phyloP scores from a whole-genome alignment of 2,797 vertebrate species.

The Scolopax bukidnonensis region DNA sequence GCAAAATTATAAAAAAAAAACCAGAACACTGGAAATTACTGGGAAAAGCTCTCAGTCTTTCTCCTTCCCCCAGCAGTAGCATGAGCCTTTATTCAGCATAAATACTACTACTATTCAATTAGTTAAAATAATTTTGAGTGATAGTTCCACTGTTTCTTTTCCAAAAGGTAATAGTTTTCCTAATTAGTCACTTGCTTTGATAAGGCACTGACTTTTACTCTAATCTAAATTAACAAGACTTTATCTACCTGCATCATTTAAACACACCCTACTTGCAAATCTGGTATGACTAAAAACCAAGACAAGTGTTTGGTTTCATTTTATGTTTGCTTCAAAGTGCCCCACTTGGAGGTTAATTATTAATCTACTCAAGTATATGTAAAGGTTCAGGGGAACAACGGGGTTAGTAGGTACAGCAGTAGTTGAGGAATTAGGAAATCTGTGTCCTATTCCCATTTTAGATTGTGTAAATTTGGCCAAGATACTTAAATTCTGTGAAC shows the following conservation, averaged over 20 bases:
- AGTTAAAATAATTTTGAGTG: conserved; percentile 58
- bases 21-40: background rate
- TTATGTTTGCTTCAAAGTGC: conserved; percentile 68
- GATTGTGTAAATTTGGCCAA: background rate
- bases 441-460: background rate
- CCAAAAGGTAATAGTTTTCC: conserved; percentile 68
- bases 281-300: conserved; percentile 73
- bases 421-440: background rate
- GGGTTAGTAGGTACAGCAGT: conserved; percentile 26
- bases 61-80: background rate
- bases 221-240: conserved; percentile 73
- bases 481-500: background rate
- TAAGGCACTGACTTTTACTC: conserved; percentile 62
- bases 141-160: conserved; percentile 51
- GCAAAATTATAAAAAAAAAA: conserved; percentile 16
- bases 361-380: conserved; percentile 44
- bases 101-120: conserved; percentile 38
- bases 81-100: background rate
- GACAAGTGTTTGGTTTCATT: conserved; percentile 72
- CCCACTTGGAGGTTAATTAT: conserved; percentile 67
- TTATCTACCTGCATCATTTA: conserved; percentile 70
- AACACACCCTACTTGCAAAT: conserved; percentile 71
- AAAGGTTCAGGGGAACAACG: conserved; percentile 49
- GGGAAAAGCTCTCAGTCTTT: background rate
- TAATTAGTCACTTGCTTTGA: conserved; percentile 71